Evolutionary conservation across 2,113 vertebrate genomes (phyloP).

Genomic region (Gulo gulo): DNA sequence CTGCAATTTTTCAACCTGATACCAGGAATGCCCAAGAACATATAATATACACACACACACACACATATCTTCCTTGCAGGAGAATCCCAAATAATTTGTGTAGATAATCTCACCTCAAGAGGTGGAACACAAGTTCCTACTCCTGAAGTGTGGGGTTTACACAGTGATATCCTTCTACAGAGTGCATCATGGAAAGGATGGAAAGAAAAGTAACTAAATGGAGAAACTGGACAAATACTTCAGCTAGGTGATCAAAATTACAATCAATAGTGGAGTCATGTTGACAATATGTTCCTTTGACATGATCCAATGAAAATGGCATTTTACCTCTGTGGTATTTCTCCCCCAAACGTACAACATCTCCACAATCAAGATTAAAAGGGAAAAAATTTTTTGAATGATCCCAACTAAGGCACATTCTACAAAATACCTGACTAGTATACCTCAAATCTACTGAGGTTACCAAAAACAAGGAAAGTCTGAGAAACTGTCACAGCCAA

Average conservation of each 20-base stretch:
- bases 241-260: not conserved
- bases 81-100: not conserved
- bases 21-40: not conserved
- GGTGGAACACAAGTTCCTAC: not conserved
- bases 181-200: not conserved
- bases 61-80: not conserved
- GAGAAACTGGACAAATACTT: not conserved
- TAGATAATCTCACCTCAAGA: not conserved
- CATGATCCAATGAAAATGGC: not conserved
- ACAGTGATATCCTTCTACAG: not conserved
- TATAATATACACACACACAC: not conserved
- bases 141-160: not conserved
- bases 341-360: not conserved
- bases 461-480: not conserved
- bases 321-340: not conserved
- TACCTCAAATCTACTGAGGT: not conserved
- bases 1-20: not conserved
- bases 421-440: not conserved
- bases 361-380: not conserved
- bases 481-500: too few species aligned
- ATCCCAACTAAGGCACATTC: not conserved
- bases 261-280: not conserved
- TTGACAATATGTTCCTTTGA: not conserved
- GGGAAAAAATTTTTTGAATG: not conserved
- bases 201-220: not conserved